These are phyloP conservation scores for Tokudaia muenninki DNA, from an alignment of 2,797 vertebrate species.

Conservation along the genomic window DNA sequence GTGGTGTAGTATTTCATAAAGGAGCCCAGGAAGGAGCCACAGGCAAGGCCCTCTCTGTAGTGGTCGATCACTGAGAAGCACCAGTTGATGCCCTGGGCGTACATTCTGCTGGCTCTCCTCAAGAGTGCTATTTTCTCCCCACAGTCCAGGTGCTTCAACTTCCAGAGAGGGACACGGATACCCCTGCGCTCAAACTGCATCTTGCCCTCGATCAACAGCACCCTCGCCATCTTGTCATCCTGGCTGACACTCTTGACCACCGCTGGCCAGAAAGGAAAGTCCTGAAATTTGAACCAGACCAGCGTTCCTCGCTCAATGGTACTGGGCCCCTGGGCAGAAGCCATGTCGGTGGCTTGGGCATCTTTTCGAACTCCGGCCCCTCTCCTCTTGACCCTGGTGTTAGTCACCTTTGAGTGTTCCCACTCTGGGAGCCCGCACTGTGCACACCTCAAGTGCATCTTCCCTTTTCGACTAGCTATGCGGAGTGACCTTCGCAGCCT, in stretches of 20 bases:
- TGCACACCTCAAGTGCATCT: background rate
- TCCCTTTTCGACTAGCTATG: background rate
- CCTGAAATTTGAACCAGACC: constrained; percentile 93
- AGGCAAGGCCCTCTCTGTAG: constrained; percentile 91
- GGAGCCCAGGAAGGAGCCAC: constrained; percentile 92
- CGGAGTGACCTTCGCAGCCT: rapidly evolving
- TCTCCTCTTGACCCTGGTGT: background rate
- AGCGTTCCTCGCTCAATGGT: constrained; percentile 90
- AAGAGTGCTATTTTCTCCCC: constrained; percentile 89
- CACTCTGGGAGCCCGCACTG: background rate
- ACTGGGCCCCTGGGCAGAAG: constrained; percentile 87
- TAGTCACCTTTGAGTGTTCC: background rate
- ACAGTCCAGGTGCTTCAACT: constrained; percentile 93
- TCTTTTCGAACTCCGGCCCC: too few species aligned
- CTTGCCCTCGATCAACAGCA: constrained; percentile 91
- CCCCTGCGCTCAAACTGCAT: constrained; percentile 67
- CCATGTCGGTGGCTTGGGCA: constrained; percentile 80
- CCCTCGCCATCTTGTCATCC: constrained; percentile 89
- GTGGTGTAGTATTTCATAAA: constrained; percentile 82
- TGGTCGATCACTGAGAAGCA: constrained; percentile 91
- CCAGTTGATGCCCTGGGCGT: constrained; percentile 89
- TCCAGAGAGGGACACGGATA: constrained; percentile 89
- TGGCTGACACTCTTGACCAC: constrained; percentile 92
- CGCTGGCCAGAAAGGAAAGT: constrained; percentile 94
- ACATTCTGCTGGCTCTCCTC: constrained; percentile 88